Percentiles rank a stretch among this genome's conserved stretches.
These are phyloP conservation scores for Nasonia longicornis DNA, from an alignment of 1,140 invertebrate species.

Conservation along the genomic window DNA sequence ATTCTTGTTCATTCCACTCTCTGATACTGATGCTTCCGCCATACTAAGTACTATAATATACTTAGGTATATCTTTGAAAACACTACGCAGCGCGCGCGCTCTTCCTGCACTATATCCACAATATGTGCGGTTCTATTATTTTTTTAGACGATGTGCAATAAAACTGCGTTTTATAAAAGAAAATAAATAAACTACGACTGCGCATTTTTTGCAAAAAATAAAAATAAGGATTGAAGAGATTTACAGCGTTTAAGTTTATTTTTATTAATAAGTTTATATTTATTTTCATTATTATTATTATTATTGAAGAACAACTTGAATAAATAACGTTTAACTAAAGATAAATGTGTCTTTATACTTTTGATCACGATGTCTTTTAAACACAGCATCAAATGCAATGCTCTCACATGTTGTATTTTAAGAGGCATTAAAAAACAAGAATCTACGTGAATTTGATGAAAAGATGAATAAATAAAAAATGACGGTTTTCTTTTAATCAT, in stretches of 20 bases:
- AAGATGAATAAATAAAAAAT: slow-evolving; percentile 7
- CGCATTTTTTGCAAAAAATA: neutral
- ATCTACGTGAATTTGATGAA: neutral
- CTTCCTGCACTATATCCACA: too few relatives aligned
- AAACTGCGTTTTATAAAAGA: too few relatives aligned
- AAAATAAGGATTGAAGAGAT: neutral
- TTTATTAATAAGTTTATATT: slow-evolving; percentile 44
- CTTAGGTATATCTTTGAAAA: too few relatives aligned
- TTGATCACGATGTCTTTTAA: slow-evolving; percentile 38
- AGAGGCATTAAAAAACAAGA: neutral
- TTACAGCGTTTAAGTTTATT: slow-evolving; percentile 12
- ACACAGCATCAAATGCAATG: slow-evolving; percentile 25
- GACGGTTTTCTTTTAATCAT: neutral
- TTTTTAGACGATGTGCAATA: too few relatives aligned
- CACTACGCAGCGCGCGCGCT: too few relatives aligned
- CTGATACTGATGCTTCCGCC: neutral
- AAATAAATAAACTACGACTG: too few relatives aligned
- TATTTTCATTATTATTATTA: slow-evolving; percentile 40
- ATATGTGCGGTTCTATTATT: too few relatives aligned
- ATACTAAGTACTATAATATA: neutral
- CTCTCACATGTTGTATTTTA: neutral
- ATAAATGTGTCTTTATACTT: slow-evolving; percentile 35
- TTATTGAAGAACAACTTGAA: slow-evolving; percentile 43
- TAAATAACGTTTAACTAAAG: slow-evolving; percentile 43
- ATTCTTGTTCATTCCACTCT: neutral